Base-by-base conservation (phyloP, 2,888 invertebrate species). In the Oscheius sp. region DNA sequence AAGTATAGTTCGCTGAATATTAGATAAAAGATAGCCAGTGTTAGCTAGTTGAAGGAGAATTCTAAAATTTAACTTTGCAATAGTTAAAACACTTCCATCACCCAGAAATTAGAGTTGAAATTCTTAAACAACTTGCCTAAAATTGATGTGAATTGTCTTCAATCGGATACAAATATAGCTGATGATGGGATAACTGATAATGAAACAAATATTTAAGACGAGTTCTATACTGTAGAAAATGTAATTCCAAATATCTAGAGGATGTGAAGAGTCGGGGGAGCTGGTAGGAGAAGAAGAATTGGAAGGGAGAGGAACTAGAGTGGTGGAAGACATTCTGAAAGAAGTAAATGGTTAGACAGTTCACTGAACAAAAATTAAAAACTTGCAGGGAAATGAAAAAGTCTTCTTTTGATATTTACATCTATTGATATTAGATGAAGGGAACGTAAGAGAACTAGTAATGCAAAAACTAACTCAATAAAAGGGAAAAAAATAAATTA, bases 211-310 rank as follows among this genome's bases (percentile, higher is more conserved):
- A 44, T 62, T 62, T 9, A 44, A 26, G 1, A 45, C n/a, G 14
- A 62, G 49, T 28, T 62, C 62, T 30, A 49, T 12, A 28, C 32
- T 47, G 49, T 26, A 62, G n/a, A 62, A 24, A 8, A 62, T 6
- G 22, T 45, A 62, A 45, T 62, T 62, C 62, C 62, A 62, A 17
- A 30, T 22, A 28, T 62, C 62, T 6, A 57, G 24, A 57, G 51
- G n/a, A n/a, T n/a, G 49, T 41, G 17, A 20, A 17, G 20, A 20
- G n/a, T 41, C 17, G 1, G 41, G 12, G 41, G 1, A 41, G 1
- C 41, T 6, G 41, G 4, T 41, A 41, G n/a, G n/a, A n/a, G n/a
- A n/a, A n/a, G n/a, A n/a, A n/a, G n/a, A n/a, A n/a, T n/a, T n/a
- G n/a, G n/a, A n/a, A n/a, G n/a, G n/a, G n/a, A n/a, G n/a, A n/a